Conservation (phyloP, 92 coral and sea anemone genomes). For the Parazoanthus swiftii region DNA sequence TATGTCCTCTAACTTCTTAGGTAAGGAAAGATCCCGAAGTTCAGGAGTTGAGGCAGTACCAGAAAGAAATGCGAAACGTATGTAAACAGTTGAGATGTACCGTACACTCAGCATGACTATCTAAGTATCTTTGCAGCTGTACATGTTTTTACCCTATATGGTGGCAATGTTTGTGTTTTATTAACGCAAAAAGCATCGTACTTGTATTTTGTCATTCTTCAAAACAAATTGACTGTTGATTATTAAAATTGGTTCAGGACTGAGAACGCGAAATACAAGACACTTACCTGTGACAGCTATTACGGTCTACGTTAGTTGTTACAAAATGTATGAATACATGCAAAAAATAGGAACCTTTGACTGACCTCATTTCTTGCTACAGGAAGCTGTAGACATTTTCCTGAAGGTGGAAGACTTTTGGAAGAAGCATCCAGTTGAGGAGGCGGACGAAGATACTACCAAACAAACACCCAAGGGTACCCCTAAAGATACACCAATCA, state of each 20-base stretch:
- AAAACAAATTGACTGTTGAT: neutral
- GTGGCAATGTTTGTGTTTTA: neutral
- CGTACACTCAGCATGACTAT: neutral
- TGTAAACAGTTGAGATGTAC: constrained; percentile 20
- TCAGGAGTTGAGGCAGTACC: constrained; percentile 92
- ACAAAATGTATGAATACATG: too few species aligned
- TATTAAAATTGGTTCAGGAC: neutral
- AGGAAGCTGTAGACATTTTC: constrained; percentile 94
- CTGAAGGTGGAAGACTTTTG: constrained; percentile 96
- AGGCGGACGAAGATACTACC: constrained; percentile 51
- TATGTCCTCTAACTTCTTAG: constrained; percentile 33
- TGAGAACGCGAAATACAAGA: neutral
- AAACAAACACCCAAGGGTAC: neutral
- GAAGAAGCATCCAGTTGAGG: constrained; percentile 86
- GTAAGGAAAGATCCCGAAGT: constrained; percentile 91
- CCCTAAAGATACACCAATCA: constrained; percentile 2
- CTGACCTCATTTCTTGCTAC: neutral
- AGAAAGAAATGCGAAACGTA: constrained; percentile 95
- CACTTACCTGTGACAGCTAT: neutral
- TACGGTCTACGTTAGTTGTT: too few species aligned
- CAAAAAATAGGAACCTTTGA: too few species aligned
- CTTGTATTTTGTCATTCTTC: too few species aligned
- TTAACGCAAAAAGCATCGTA: neutral
- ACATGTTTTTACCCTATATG: neutral
- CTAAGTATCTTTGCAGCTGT: neutral